Evolutionary conservation across 2,888 invertebrate genomes (phyloP).

Genomic region (Ischnura elegans): DNA sequence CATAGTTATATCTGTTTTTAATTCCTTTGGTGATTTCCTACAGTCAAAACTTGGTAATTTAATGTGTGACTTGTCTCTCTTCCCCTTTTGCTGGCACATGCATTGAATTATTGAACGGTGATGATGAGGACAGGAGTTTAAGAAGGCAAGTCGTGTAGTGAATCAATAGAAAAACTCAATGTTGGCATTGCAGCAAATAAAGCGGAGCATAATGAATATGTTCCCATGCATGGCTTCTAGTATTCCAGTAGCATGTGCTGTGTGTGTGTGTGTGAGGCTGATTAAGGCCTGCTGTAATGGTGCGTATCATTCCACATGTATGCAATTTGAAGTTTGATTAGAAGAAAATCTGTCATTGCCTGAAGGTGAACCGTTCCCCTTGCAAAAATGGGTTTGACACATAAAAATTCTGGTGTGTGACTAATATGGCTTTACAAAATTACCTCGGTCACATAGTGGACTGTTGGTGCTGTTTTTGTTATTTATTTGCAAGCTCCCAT

Average conservation of each 20-base stretch:
- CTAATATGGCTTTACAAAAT: neutral
- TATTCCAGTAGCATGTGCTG: neutral
- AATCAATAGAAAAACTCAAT: no score
- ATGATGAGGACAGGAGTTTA: slow-evolving; percentile 82
- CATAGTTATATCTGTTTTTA: no score
- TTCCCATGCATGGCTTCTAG: slow-evolving; percentile 53
- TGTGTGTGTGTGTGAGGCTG: neutral
- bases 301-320: neutral
- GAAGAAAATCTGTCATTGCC: neutral
- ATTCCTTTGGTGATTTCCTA: no score
- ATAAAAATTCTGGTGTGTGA: neutral
- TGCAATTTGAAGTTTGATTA: neutral
- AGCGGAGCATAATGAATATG: neutral
- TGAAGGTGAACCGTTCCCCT: neutral
- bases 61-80: slow-evolving; percentile 68
- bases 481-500: neutral
- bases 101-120: slow-evolving; percentile 40
- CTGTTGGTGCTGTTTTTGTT: no score
- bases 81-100: slow-evolving; percentile 74
- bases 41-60: neutral
- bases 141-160: slow-evolving; percentile 82
- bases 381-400: neutral
- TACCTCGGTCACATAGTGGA: no score
- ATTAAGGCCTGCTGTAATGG: neutral
- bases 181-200: neutral